Evolutionary conservation across 2,797 vertebrate species (phyloP).

Genomic region (Pteronotus mesoamericanus): DNA sequence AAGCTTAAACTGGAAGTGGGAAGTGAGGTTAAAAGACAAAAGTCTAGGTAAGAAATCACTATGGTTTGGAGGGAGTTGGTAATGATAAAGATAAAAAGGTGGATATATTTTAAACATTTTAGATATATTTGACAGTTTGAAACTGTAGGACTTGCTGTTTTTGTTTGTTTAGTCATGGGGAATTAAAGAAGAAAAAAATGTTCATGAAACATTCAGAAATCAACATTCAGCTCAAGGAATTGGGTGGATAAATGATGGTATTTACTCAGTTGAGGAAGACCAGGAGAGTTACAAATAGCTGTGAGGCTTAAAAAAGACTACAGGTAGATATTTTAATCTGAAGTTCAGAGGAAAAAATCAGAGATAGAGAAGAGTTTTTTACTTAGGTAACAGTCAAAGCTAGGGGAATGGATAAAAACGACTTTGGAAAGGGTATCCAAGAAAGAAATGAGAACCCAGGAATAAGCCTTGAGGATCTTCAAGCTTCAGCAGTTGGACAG

Average conservation of each 20-base stretch:
- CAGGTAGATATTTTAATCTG: not conserved
- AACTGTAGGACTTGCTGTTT: not conserved
- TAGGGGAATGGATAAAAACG: not conserved
- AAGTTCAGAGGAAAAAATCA: not conserved
- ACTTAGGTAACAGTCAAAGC: not conserved
- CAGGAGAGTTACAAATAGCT: not conserved
- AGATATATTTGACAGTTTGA: not conserved
- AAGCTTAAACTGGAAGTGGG: not conserved
- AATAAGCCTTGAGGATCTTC: not conserved
- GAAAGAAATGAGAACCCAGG: not conserved
- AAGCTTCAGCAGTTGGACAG: not conserved
- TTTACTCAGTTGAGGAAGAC: not conserved
- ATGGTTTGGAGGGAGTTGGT: not conserved
- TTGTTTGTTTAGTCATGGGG: not conserved
- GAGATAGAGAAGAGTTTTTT: not conserved
- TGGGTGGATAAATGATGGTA: not conserved
- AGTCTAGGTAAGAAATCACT: not conserved
- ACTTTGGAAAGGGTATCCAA: not conserved
- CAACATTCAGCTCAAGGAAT: not conserved
- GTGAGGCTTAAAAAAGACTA: not conserved
- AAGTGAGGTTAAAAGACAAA: not conserved
- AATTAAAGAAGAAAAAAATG: not conserved
- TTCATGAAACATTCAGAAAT: not conserved
- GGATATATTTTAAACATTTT: not conserved
- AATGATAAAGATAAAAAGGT: not conserved